Base-by-base conservation (phyloP, 2,113 vertebrate species). In the Lycocorax pyrrhopterus region DNA sequence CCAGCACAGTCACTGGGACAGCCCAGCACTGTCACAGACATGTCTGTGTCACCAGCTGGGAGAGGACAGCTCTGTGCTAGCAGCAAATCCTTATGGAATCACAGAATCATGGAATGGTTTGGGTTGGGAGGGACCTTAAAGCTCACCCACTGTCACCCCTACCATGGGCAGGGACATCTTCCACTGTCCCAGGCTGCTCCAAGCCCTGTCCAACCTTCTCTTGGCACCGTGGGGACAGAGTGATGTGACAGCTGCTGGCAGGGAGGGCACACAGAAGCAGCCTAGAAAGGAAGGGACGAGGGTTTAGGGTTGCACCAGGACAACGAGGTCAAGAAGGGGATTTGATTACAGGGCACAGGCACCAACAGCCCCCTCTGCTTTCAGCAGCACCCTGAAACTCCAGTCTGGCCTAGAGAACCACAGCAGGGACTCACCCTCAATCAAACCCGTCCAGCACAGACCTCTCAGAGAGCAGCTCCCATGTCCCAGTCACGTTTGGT, bases 141-240 rank as follows among this genome's bases (percentile, higher is more conserved):
- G 12, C 2, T 5, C n/a, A 19, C 6, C n/a, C 35, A 16, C 7
- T 32, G 13, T 43, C 49, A 20, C 25, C 9, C 11, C 49, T 0
- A 1, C 56, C 56, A 11, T 10, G 29, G 76, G 17, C 52, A n/a
- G 56, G 56, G 56, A 35, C 56, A 58, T 22, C 22, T 58, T 4
- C 56, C 56, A 35, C 56, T 35, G 56, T 23, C 56, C 56, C 33
- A 58, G 56, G 56, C 21, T 59, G n/a, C 56, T 59, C 56, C 56
- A 0, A 59, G n/a, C n/a, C 55, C 56, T 3, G 22, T 7, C 56
- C 56, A 35, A 7, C 33, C 56, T n/a, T 51, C 43, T 20, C 16
- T 5, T 27, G 67, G 47, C 47, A 10, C 46, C 29, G 7, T 1
- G 29, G 55, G 49, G 26, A 72, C 55, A 2, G 1, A 80, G 29